Base-by-base conservation (phyloP, 2,797 vertebrate genomes). In the Chloroceryle inda region DNA sequence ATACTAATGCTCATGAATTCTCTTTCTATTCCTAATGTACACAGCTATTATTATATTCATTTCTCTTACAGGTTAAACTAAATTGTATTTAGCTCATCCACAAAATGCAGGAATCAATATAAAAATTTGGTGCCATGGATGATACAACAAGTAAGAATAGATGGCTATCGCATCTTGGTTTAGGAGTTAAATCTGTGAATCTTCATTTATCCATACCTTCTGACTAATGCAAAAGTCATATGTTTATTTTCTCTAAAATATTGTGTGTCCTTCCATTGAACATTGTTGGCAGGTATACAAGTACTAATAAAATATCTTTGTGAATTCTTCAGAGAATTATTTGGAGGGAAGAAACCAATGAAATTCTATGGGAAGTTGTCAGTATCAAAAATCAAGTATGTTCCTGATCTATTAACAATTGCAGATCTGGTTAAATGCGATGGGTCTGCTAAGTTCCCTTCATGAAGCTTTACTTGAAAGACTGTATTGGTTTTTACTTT, bases 21-120 rank as follows among this genome's bases (percentile, higher is more conserved):
- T 91, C 38, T 78, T 62, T 85, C 63, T 69, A 22, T 92, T 77
- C 49, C 40, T 69, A 52, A 3, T 50, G 14, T 86, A 80, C 0
- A 0, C 33, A 92, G 47, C 10, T 83, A 55, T 55, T 80, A 71
- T 59, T 86, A 82, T 37, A 91, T 35, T 87, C 17, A 89, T 82
- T 94, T 85, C 52, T 85, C 55, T 45, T 77, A 19, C 26, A 91
- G n/a, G 87, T 94, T 73, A 82, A 92, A 58, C 31, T 66, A 73
- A 77, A 78, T 26, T 81, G 11, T 73, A 55, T 93, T 96, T 91
- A 71, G 11, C 50, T 77, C 82, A 71, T 88, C 11, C 22, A 64
- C 33, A 80, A n/a, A 64, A 77, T 63, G 17, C 18, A 80, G 26
- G 26, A 77, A 74, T 69, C 12, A 40, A 37, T 92, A 85, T 71